phyloP scores from a whole-genome alignment of 2,113 vertebrate species.

The Anseranas semipalmata region DNA sequence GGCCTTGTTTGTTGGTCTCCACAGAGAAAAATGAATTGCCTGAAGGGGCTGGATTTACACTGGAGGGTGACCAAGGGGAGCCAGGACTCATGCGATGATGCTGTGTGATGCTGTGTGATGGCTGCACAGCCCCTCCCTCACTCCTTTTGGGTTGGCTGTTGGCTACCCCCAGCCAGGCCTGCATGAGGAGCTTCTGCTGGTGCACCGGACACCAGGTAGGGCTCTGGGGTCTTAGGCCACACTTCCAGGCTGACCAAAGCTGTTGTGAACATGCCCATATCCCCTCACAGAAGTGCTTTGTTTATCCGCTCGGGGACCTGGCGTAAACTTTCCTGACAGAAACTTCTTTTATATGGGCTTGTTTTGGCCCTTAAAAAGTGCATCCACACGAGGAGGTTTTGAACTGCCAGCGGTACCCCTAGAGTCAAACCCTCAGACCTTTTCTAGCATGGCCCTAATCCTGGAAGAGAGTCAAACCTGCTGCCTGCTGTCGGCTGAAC shows the following conservation, averaged over 20 bases:
- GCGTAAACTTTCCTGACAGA: neutral
- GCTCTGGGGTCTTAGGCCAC: neutral
- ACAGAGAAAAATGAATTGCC: neutral
- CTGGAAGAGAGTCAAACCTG: conserved; percentile 35
- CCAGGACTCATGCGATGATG: fast-evolving
- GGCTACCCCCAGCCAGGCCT: neutral
- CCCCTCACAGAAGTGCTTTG: neutral
- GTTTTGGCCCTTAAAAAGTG: conserved; percentile 12
- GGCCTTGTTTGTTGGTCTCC: neutral
- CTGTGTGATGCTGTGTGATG: neutral
- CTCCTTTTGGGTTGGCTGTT: neutral
- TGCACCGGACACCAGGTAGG: neutral
- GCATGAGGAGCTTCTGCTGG: neutral
- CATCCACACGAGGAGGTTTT: neutral
- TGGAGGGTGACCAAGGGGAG: fast-evolving
- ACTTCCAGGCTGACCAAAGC: neutral
- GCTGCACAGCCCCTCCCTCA: neutral
- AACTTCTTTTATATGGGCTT: neutral
- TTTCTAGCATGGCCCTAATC: neutral
- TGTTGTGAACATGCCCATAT: neutral
- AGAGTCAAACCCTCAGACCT: conserved; percentile 27
- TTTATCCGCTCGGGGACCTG: neutral
- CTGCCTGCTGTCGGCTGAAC: neutral
- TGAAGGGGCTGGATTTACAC: neutral
- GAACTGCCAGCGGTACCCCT: neutral